A percentile compares a stretch with the other conserved stretches of the same genome.
Conservation (phyloP, 2,888 invertebrate genomes). For the Heliconius ethilla region DNA sequence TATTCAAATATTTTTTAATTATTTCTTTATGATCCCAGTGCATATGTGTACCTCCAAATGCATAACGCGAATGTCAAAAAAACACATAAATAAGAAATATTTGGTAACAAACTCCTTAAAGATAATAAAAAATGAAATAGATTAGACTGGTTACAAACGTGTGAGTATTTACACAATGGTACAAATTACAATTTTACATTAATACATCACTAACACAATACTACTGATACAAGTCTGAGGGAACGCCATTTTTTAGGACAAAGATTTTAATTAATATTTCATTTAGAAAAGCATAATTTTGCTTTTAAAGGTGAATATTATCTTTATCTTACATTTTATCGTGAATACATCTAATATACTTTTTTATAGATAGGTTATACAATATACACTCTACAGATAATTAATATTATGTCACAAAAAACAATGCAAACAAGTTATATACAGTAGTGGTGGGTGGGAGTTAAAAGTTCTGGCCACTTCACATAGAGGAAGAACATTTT, state of each 20-base stretch:
- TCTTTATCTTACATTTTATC: neutral
- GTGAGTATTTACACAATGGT: conserved; percentile 71
- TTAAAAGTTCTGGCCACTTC: conserved; percentile 71
- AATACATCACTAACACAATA: conserved; percentile 69
- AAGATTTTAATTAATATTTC: neutral
- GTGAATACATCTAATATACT: conserved; percentile 11
- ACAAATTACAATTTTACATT: conserved; percentile 58
- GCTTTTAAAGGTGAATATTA: conserved; percentile 3
- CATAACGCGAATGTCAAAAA: conserved; percentile 51
- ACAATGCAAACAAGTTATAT: conserved; percentile 66
- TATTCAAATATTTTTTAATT: neutral
- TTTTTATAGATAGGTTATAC: conserved; percentile 37
- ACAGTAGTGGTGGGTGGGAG: conserved; percentile 75
- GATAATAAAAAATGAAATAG: conserved; percentile 55
- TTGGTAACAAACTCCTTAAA: conserved; percentile 80
- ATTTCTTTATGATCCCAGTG: neutral
- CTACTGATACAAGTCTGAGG: conserved; percentile 58
- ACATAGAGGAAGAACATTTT: conserved; percentile 53
- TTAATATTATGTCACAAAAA: conserved; percentile 61
- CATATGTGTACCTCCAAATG: conserved; percentile 46
- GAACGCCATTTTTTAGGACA: conserved; percentile 11
- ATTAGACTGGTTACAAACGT: conserved; percentile 56
- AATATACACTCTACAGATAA: conserved; percentile 61
- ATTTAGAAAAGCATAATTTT: neutral
- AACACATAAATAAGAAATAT: conserved; percentile 76